These are phyloP conservation scores for Sminthopsis crassicaudata DNA, from an alignment of 2,113 vertebrate species.

Conservation along the genomic window DNA sequence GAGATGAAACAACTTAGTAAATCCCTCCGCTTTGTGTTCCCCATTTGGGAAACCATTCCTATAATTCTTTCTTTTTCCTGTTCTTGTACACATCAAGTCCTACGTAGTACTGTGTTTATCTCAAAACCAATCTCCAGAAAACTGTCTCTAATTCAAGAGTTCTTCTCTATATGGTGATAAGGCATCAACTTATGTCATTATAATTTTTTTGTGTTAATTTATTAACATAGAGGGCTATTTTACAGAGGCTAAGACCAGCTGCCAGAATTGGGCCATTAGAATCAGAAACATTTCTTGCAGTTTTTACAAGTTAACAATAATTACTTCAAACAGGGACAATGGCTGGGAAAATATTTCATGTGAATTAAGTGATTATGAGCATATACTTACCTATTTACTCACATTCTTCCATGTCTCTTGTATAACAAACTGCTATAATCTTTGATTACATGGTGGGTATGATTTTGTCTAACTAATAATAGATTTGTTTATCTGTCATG, in stretches of 20 bases:
- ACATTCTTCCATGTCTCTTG: not conserved
- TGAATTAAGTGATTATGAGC: not conserved
- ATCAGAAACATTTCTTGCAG: not conserved
- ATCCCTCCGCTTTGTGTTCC: not conserved
- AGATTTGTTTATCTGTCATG: not conserved
- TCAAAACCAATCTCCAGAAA: not conserved
- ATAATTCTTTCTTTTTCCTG: slow-evolving; percentile 1
- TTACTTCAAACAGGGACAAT: not conserved
- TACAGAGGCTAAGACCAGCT: not conserved
- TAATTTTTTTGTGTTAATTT: not conserved
- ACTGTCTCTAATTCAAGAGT: not conserved
- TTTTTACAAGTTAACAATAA: not conserved
- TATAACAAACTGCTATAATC: not conserved
- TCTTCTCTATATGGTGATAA: not conserved
- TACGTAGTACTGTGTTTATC: not conserved
- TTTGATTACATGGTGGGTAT: not conserved
- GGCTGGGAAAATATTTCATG: not conserved
- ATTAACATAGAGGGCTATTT: not conserved
- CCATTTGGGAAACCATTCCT: not conserved
- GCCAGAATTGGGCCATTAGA: not conserved
- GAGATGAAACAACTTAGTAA: not conserved
- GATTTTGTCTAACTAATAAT: not conserved
- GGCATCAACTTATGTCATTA: not conserved
- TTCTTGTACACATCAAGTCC: not conserved
- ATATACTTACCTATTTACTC: not conserved